Conservation (phyloP, 2,797 vertebrate species). For the Spinibarbus caldwelli region DNA sequence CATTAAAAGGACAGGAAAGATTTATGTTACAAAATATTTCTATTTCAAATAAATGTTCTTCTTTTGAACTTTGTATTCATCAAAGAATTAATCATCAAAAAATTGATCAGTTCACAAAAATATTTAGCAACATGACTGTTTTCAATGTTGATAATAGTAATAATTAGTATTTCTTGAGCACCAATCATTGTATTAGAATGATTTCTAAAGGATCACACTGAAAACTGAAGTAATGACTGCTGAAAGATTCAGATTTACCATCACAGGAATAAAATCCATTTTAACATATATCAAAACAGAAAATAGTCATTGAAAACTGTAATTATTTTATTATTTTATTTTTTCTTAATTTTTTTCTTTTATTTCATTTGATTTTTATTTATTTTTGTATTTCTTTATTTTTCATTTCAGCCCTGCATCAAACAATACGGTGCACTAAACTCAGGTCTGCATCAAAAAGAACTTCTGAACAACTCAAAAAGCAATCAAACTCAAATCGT, state of each 20-base stretch:
- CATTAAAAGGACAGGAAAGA: too few relatives aligned
- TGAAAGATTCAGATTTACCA: background rate
- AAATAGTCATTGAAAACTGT: background rate
- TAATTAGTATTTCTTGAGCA: background rate
- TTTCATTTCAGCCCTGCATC: background rate
- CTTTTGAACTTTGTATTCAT: background rate
- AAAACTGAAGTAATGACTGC: background rate
- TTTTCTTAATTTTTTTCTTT: background rate
- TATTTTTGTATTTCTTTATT: background rate
- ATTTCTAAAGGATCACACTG: background rate
- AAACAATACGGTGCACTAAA: background rate
- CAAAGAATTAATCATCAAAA: background rate
- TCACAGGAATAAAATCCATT: background rate
- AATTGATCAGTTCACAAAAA: background rate
- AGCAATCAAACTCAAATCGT: background rate
- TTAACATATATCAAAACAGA: background rate
- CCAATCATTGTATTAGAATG: background rate
- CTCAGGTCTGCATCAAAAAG: background rate
- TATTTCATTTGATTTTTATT: background rate
- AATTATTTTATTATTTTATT: background rate
- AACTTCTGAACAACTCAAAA: background rate
- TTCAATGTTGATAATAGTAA: background rate
- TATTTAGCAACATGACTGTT: background rate
- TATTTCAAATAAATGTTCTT: background rate
- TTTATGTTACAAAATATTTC: background rate